Evolutionary conservation across 2,113 vertebrate species (phyloP), one percentile per base, ranked within the genome.

Genomic region (Bolborhynchus lineola): DNA sequence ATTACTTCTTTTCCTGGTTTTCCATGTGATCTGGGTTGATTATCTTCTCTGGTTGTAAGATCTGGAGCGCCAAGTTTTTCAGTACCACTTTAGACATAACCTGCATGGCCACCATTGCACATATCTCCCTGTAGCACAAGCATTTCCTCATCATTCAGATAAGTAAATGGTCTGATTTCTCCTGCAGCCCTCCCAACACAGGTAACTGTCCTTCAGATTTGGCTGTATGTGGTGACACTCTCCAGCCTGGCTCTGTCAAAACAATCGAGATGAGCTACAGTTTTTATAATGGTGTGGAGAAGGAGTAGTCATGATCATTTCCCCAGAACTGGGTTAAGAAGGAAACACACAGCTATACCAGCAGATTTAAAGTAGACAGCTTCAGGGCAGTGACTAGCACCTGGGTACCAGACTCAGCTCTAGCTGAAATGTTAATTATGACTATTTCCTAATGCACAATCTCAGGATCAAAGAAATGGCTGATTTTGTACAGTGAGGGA

Each of bases 71-170:
- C 15, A 31, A 62, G 13, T 44, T 76, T 42, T 81, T 88, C 91
- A 72, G 68, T 39, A 37, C 26, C 31, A 6, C 42, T 9, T 50
- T 55, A 78, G 46, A 69, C 19, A 60, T 31, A 52, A 59, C 5
- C n/a, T 89, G 23, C 11, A 20, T 4, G 42, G 46, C 35, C 46
- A 52, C 16, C 0, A 0, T 10, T 63, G 60, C 31, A 84, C 21
- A 13, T 37, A 41, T 18, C 44, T 62, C 29, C 52, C 29, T 1
- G 1, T 25, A 75, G 37, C 29, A 25, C 10, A 33, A 68, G 23
- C 46, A 19, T 68, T 41, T 77, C 64, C 26, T 35, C 35, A 24
- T 9, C 33, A 77, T 67, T 26, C 53, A 82, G 47, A 26, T 42
- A 55, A 76, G 65, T 20, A 60, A 50, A 19, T 21, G 72, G 15